Base-by-base conservation (phyloP, 2,797 vertebrate species). In the Morelia viridis region DNA sequence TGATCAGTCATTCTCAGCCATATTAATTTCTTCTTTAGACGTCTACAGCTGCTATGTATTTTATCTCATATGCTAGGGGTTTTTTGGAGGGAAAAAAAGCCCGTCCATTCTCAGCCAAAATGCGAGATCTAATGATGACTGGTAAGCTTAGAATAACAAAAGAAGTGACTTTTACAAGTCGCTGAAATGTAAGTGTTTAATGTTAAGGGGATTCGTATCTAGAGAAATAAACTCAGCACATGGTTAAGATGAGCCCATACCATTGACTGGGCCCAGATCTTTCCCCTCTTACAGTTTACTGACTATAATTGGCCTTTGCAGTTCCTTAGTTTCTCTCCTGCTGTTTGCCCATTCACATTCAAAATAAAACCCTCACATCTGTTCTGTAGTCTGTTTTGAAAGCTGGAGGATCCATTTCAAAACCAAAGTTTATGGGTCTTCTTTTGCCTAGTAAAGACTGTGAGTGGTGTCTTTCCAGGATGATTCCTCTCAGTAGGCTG, bases 11-110 rank as follows among this genome's bases (percentile, higher is more conserved):
- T 95, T 96, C 96, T 96, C 97, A 96, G 93, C 96, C 96, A 90
- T 31, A 94, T 92, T 96, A 97, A 97, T 96, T 97, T 96, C 96
- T 85, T 97, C 96, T 97, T 97, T 97, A 97, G 90, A 84, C 96
- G 96, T 93, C 80, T 26, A 96, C 93, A 84, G 19, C 58, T 97
- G 95, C 96, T 96, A 95, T 95, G 96, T 95, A 92, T 96, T 97
- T 97, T 97, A 97, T 97, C 97, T 97, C 91, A 53, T 64, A 93
- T 91, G 94, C 94, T 85, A 96, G 50, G 2, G 6, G 5, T 56
- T 53, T n/a, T 56, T n/a, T 41, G 56, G 9, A 57, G 95, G 93
- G 89, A 90, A 95, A 95, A 41, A 94, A 87, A 92, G 93, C 94
- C 68, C 68, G 89, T 89, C 89, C 94, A 93, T 85, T 93, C 94